Evolutionary conservation across 2,888 invertebrate species (phyloP).

Genomic region (Drosophila putrida): DNA sequence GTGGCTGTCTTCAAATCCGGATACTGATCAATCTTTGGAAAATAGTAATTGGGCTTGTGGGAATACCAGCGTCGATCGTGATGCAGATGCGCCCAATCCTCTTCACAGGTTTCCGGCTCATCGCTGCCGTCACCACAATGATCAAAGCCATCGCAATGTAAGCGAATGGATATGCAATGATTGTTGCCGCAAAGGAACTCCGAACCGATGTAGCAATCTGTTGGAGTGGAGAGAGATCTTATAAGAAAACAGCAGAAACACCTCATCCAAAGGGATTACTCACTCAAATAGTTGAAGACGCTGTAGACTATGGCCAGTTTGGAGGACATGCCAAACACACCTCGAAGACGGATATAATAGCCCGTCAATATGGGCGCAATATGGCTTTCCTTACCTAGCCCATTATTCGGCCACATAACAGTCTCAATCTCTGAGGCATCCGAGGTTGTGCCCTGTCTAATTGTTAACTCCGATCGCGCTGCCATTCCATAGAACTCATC

Average conservation of each 20-base stretch:
- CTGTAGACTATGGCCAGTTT: constrained; percentile 89
- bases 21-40: constrained; percentile 89
- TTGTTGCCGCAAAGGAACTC: constrained; percentile 91
- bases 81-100: constrained; percentile 87
- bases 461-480: constrained; percentile 87
- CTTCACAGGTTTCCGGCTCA: constrained; percentile 88
- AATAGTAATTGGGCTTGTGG: constrained; percentile 90
- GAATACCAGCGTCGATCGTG: constrained; percentile 88
- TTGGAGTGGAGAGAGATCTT: neutral
- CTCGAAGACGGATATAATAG: constrained; percentile 89
- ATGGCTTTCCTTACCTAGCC: constrained; percentile 86
- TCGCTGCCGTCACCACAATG: constrained; percentile 91
- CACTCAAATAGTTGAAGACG: constrained; percentile 90
- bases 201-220: constrained; percentile 89
- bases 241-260: too few species aligned
- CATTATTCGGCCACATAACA: constrained; percentile 87
- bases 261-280: constrained; percentile 48
- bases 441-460: constrained; percentile 90
- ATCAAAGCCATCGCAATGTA: constrained; percentile 91
- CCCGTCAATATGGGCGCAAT: constrained; percentile 88
- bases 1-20: constrained; percentile 89
- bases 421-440: constrained; percentile 87
- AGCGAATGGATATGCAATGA: constrained; percentile 89
- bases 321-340: constrained; percentile 88
- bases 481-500: constrained; percentile 88